Base-by-base conservation (phyloP, 92 coral and sea anemone species). In the Zoanthus solanderi region DNA sequence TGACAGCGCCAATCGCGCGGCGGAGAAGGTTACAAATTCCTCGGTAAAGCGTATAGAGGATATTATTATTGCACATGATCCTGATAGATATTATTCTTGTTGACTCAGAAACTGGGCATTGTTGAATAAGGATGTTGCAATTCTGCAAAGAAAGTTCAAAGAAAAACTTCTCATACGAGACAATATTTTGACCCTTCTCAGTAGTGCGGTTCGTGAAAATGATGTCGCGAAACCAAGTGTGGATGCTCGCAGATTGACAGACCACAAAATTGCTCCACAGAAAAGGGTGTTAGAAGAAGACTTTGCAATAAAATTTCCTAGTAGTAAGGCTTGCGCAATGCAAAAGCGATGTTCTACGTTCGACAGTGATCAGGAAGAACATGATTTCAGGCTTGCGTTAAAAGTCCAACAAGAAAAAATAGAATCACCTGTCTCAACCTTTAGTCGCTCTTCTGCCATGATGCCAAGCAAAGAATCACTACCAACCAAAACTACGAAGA, bases 371-470 rank as follows among this genome's bases (percentile, higher is more conserved):
- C 58, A 61, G 29, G 92, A 84, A 17, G n/a, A 66, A 44, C 46
- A 45, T 65, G 93, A 90, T 83, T 90, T 90, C 52, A 80, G 83
- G 56, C 85, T 91, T 0, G 93, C 93, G 4, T 76, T 91, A 54
- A 73, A 91, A 76, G 72, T 88, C 48, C 93, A 91, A 71, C 88
- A 83, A 67, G 85, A 91, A 67, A 91, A 91, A 83, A 65, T 88
- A 13, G 80, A 75, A 78, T 72, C 92, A 45, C 65, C 65, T 9
- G n/a, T 13, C 65, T 3, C n/a, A 57, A 57, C 14, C 16, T 9
- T 15, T 15, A 53, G 11, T 53, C 56, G 56, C 56, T 50, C 56
- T 50, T 50, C 56, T 50, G 56, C 56, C 56, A 50, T 50, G 56
- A 50, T 6, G 56, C 56, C 56, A 10, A 50, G 56, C 56, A 50